phyloP scores from a whole-genome alignment of 2,888 invertebrate genomes.

The Noctua pronuba region DNA sequence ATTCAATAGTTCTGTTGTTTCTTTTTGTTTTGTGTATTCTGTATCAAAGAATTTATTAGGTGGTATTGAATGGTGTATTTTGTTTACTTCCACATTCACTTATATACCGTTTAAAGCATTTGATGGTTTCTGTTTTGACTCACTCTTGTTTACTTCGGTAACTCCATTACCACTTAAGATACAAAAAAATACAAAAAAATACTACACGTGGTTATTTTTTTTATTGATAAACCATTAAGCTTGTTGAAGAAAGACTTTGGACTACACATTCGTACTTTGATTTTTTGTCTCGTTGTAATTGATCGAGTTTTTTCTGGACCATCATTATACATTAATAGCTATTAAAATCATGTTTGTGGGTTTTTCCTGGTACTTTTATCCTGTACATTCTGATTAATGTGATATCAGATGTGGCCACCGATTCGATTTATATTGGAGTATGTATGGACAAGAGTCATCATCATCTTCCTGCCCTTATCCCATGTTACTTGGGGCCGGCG shows the following conservation, averaged over 20 bases:
- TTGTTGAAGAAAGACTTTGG: slow-evolving; percentile 27
- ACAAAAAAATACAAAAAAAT: slow-evolving; percentile 33
- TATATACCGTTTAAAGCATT: not conserved
- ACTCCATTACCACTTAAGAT: slow-evolving; percentile 21
- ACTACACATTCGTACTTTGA: slow-evolving; percentile 5
- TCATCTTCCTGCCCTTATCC: not conserved
- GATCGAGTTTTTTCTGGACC: slow-evolving; percentile 19
- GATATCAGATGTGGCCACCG: not conserved
- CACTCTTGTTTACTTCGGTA: slow-evolving; percentile 20
- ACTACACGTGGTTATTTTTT: slow-evolving; percentile 39
- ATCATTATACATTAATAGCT: not conserved
- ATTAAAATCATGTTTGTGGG: slow-evolving; percentile 15
- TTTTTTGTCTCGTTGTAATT: slow-evolving; percentile 47
- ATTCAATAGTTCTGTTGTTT: slow-evolving; percentile 16
- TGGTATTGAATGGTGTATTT: not conserved
- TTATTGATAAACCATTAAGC: slow-evolving; percentile 45
- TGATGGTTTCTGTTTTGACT: slow-evolving; percentile 1
- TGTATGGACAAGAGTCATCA: not conserved
- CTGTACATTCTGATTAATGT: not conserved
- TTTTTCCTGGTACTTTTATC: slow-evolving; percentile 11
- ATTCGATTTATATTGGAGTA: not conserved
- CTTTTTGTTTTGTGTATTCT: slow-evolving; percentile 4
- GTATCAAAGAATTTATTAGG: not conserved
- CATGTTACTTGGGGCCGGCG: not conserved
- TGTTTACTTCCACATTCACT: not conserved